A percentile compares a stretch with the other conserved stretches of the same genome.
Evolutionary conservation across 2,113 vertebrate species (phyloP).

Genomic region (Girardinichthys multiradiatus): DNA sequence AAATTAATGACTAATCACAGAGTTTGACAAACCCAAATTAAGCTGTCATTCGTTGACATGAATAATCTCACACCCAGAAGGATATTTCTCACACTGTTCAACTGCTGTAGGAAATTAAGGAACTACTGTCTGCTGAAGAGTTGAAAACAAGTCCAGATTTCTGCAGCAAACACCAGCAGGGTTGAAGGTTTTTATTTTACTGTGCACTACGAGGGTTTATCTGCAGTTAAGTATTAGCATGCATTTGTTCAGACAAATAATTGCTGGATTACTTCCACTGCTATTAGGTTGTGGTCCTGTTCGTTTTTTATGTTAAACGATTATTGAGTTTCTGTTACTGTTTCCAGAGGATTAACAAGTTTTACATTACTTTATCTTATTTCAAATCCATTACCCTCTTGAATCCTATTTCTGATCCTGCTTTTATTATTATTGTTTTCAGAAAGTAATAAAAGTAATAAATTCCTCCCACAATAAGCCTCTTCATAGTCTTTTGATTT

Average conservation of each 20-base stretch:
- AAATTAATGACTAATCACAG: constrained; percentile 43
- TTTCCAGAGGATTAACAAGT: constrained; percentile 1
- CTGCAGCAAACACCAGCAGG: constrained; percentile 26
- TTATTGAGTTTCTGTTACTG: not conserved
- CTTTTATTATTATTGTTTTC: constrained; percentile 12
- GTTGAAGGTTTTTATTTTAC: not conserved
- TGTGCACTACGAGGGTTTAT: no score
- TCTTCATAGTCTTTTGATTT: not conserved
- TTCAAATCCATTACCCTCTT: constrained; percentile 22
- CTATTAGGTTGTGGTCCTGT: constrained; percentile 7
- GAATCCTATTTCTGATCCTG: constrained; percentile 9
- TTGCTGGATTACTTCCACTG: not conserved
- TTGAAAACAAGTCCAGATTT: constrained; percentile 28
- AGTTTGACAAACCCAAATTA: constrained; percentile 53
- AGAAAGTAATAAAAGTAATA: constrained; percentile 14
- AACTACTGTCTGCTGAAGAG: not conserved
- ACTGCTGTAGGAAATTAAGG: not conserved
- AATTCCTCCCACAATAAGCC: not conserved
- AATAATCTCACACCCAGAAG: constrained; percentile 34
- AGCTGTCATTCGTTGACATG: constrained; percentile 42
- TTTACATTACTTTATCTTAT: constrained; percentile 15
- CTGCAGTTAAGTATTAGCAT: not conserved
- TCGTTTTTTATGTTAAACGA: not conserved
- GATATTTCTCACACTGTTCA: constrained; percentile 7
- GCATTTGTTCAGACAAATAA: constrained; percentile 23